A percentile compares a stretch with the other conserved stretches of the same genome.
Conservation (phyloP, 2,113 vertebrate species). For the Podilymbus podiceps region DNA sequence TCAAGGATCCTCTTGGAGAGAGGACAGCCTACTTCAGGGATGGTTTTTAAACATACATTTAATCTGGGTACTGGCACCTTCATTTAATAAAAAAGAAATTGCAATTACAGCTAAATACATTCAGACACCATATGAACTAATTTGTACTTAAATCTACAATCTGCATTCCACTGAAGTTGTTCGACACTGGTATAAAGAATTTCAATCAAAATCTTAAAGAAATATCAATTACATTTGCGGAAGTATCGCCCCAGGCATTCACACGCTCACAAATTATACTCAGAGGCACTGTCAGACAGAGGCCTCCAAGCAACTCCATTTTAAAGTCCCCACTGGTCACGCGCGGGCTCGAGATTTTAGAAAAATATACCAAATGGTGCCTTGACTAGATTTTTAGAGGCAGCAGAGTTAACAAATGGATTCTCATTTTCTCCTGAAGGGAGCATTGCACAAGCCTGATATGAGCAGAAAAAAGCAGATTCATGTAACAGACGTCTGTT, state of each 20-base stretch:
- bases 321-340: not conserved
- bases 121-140: not conserved
- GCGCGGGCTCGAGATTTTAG: not conserved
- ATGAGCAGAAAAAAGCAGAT: not conserved
- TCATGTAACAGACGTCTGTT: fast-evolving
- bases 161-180: not conserved
- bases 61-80: not conserved
- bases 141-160: not conserved
- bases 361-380: not conserved
- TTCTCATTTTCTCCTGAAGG: not conserved
- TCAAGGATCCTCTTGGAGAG: constrained; percentile 54
- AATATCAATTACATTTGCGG: not conserved
- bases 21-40: constrained; percentile 14
- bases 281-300: not conserved
- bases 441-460: not conserved
- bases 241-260: not conserved
- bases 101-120: not conserved
- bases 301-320: not conserved
- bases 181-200: not conserved
- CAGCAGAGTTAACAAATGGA: not conserved
- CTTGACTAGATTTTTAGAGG: not conserved
- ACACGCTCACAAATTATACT: not conserved
- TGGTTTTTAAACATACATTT: not conserved
- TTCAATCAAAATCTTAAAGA: not conserved
- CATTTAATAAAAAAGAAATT: not conserved